Evolutionary conservation across 2,888 invertebrate species (phyloP), one percentile per base, ranked within the genome.

Genomic region (Philereme transversata): DNA sequence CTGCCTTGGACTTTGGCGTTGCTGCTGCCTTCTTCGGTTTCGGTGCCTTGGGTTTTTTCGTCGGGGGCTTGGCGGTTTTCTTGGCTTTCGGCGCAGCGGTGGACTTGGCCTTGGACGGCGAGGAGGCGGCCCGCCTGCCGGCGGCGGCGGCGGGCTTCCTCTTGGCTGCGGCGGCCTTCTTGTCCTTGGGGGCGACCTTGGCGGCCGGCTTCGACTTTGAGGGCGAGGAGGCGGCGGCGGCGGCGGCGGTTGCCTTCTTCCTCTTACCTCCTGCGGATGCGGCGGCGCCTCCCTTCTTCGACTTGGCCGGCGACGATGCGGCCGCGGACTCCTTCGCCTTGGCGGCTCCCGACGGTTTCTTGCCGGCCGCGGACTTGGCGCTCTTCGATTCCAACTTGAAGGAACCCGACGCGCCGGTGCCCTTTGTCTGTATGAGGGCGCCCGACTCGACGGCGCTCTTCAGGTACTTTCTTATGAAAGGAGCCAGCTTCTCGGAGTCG

Each of bases 381-480:
- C 54, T 60, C 44, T 45, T 53, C 36, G 51, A 41, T 22, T 64
- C 52, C 33, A 64, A 44, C 45, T 60, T 62, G 56, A 41, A 62
- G 33, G 59, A 54, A 47, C 54, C 93, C 10, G 90, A 85, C 0
- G 93, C 93, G 2, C 93, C 93, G 74, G 90, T 93, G 43, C 93
- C 94, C 70, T 93, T 93, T n/a, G 93, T 93, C 75, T 93, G 93
- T 34, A 93, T 84, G 45, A 94, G 73, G n/a, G 80, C 78, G 5
- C 93, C 93, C 46, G 87, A 85, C 1, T 82, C 85, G n/a, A 95
- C 93, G 10, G 93, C 93, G 9, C 83, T 76, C 76, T 94, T 94
- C 64, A 71, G 59, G 50, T 93, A 94, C 62, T 93, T 94, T 66
- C 92, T 94, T 70, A 95, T 95, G 81, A 92, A 94, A 3, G 91